A percentile compares a stretch with the other conserved stretches of the same genome.
phyloP scores from a whole-genome alignment of 2,888 invertebrate species.

The Pachydiplax longipennis region DNA sequence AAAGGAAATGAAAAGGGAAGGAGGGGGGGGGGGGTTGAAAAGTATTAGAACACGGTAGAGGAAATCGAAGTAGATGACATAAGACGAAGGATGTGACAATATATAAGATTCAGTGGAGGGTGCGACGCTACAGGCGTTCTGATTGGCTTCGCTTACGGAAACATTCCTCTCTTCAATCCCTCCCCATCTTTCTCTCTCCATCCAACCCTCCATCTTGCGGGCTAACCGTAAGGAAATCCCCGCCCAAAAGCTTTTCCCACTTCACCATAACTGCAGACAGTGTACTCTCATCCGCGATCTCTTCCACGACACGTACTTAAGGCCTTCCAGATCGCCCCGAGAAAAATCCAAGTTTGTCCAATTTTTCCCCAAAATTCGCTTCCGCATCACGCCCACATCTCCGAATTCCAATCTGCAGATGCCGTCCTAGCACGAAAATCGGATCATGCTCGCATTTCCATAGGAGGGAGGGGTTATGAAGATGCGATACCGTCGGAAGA shows the following conservation, averaged over 20 bases:
- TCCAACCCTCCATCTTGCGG: neutral
- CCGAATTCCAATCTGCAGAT: conserved; percentile 2
- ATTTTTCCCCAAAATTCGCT: neutral
- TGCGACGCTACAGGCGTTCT: neutral
- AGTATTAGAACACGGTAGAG: neutral
- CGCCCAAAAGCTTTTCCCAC: neutral
- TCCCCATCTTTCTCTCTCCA: neutral
- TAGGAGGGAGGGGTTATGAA: neutral
- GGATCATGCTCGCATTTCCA: conserved; percentile 9
- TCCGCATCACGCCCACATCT: neutral
- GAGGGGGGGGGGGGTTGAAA: no score
- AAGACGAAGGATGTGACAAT: neutral
- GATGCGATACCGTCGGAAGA: neutral
- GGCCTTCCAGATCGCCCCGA: neutral
- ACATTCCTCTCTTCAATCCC: neutral
- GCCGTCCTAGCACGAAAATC: neutral
- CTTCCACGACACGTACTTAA: neutral
- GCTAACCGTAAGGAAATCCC: neutral
- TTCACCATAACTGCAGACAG: neutral
- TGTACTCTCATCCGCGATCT: neutral
- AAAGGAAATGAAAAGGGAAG: neutral
- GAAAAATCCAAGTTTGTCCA: neutral
- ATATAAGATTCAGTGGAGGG: neutral
- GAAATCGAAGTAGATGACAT: neutral
- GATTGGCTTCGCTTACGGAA: neutral